These are phyloP conservation scores for Drosophila anomalata DNA, from an alignment of 2,888 invertebrate species.

Conservation along the genomic window DNA sequence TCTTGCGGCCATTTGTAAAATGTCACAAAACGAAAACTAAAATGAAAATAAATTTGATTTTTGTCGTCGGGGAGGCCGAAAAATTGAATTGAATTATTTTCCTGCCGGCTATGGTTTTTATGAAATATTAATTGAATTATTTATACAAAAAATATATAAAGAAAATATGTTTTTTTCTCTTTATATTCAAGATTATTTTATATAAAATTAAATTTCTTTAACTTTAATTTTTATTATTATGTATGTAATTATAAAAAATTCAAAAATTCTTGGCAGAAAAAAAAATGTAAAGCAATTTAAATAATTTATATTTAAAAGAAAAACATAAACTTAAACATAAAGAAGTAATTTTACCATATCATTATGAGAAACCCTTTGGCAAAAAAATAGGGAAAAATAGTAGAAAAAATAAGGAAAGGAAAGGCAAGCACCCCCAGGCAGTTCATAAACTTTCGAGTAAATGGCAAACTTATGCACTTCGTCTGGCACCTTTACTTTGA, in stretches of 20 bases:
- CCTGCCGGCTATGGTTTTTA: slow-evolving; percentile 5
- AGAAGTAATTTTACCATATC: slow-evolving; percentile 9
- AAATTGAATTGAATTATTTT: slow-evolving; percentile 30
- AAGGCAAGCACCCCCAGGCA: slow-evolving; percentile 48
- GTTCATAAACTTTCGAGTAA: slow-evolving; percentile 72
- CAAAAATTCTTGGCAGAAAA: neutral
- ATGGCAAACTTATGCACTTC: slow-evolving; percentile 72
- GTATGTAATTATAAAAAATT: no score
- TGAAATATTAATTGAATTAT: slow-evolving; percentile 28
- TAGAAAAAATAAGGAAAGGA: slow-evolving; percentile 27
- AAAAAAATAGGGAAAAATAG: neutral
- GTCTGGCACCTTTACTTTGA: slow-evolving; percentile 37
- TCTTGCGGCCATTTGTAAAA: slow-evolving; percentile 35
- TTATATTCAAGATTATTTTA: no score
- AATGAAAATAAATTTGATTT: slow-evolving; percentile 10
- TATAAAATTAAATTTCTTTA: no score
- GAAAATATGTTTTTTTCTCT: neutral
- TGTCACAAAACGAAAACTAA: slow-evolving; percentile 20
- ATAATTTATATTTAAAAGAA: no score
- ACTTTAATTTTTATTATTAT: no score
- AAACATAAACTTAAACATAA: no score
- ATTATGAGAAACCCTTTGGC: slow-evolving; percentile 22
- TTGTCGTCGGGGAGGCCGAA: neutral
- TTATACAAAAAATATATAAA: neutral
- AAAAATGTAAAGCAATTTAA: neutral